Percentiles rank a stretch among this genome's conserved stretches.
Conservation (phyloP, 2,888 invertebrate genomes). For the Platerodrilus igneus region DNA sequence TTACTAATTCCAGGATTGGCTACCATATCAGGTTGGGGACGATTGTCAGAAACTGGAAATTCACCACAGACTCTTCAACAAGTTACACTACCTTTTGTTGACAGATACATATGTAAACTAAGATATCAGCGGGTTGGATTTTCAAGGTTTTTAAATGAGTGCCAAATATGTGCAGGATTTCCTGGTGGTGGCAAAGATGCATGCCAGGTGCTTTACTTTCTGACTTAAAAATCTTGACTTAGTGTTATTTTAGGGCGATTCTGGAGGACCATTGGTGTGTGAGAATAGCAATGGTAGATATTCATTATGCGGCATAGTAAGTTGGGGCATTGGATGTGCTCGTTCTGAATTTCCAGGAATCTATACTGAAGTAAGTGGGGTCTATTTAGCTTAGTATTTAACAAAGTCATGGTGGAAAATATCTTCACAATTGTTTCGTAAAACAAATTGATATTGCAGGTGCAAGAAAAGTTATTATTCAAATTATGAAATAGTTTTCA, state of each 20-base stretch:
- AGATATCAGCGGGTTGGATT: constrained; percentile 30
- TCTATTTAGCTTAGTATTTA: too few species aligned
- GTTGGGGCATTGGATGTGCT: constrained; percentile 46
- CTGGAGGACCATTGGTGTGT: constrained; percentile 45
- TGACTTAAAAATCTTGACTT: background rate
- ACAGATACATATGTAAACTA: constrained; percentile 24
- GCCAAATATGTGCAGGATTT: constrained; percentile 34
- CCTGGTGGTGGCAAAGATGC: constrained; percentile 32
- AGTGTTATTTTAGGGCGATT: constrained; percentile 41
- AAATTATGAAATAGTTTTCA: too few species aligned
- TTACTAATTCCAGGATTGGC: constrained; percentile 18
- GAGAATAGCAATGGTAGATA: constrained; percentile 36
- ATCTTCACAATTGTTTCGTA: too few species aligned
- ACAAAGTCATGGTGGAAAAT: too few species aligned
- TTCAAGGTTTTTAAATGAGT: constrained; percentile 27
- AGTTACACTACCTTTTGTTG: constrained; percentile 28
- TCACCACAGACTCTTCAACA: constrained; percentile 27
- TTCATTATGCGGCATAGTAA: constrained; percentile 44
- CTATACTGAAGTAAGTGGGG: constrained; percentile 37
- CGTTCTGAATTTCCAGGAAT: constrained; percentile 39
- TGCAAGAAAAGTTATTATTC: too few species aligned
- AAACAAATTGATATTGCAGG: too few species aligned
- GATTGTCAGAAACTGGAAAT: constrained; percentile 26
- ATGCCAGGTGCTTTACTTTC: constrained; percentile 31
- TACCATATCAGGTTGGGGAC: constrained; percentile 34